Evolutionary conservation across 2,888 invertebrate genomes (phyloP).

Genomic region (Cristatella mucedo): DNA sequence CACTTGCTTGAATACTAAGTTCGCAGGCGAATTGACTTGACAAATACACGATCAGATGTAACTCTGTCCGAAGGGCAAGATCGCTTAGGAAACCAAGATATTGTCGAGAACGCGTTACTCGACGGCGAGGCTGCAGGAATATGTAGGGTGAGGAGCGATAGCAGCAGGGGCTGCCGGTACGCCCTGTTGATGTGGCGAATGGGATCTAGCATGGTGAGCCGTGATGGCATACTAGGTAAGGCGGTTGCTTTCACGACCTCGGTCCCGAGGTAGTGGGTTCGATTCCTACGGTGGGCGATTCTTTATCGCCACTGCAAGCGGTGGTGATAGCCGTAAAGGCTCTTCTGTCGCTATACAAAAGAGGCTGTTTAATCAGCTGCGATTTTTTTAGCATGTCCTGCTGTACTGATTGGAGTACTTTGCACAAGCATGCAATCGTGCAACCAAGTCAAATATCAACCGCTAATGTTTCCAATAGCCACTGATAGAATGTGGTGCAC

Average conservation of each 20-base stretch:
- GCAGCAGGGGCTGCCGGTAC: neutral
- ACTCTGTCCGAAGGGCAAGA: neutral
- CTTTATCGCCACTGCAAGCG: too few relatives aligned
- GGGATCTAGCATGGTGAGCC: too few relatives aligned
- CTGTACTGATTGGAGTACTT: neutral
- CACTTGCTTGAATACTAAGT: neutral
- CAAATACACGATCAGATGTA: constrained; percentile 1
- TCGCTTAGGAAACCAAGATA: neutral
- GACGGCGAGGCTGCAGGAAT: too few relatives aligned
- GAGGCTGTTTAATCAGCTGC: too few relatives aligned
- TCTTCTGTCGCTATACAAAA: too few relatives aligned
- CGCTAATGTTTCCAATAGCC: neutral
- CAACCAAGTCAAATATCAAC: neutral
- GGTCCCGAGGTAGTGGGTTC: too few relatives aligned
- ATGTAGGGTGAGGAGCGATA: too few relatives aligned
- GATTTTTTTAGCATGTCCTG: neutral
- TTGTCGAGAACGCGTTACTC: neutral
- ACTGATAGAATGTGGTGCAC: neutral
- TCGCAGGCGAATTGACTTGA: neutral
- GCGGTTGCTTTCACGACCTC: too few relatives aligned
- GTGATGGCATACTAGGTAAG: too few relatives aligned
- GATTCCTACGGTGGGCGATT: too few relatives aligned
- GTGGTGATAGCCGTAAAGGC: too few relatives aligned
- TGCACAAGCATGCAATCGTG: neutral
- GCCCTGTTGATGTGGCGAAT: neutral